Conservation (phyloP, 2,797 vertebrate species). For the Coregonus sp. region DNA sequence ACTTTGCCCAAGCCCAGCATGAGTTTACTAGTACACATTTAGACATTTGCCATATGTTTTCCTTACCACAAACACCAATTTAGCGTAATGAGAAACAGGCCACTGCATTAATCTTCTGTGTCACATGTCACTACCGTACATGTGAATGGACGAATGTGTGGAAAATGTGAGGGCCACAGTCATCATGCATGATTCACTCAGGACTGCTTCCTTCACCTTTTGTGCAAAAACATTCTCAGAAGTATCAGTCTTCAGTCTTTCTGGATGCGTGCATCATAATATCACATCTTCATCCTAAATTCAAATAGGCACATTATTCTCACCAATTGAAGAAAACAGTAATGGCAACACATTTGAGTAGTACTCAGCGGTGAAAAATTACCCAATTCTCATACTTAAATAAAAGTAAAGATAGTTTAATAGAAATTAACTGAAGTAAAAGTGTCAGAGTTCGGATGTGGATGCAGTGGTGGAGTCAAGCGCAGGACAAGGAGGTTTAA, state of each 20-base stretch:
- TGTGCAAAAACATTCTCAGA: not conserved
- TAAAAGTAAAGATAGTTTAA: no score
- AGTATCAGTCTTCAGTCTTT: constrained; percentile 1
- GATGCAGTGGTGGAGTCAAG: no score
- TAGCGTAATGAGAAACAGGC: constrained; percentile 57
- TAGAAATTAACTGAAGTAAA: no score
- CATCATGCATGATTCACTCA: not conserved
- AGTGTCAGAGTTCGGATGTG: no score
- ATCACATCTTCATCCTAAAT: not conserved
- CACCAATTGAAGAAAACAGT: not conserved
- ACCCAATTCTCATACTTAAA: no score
- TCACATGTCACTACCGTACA: constrained; percentile 33
- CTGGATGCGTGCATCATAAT: not conserved
- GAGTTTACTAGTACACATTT: constrained; percentile 37
- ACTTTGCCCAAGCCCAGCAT: constrained; percentile 24
- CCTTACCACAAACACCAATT: constrained; percentile 45
- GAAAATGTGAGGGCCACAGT: constrained; percentile 29
- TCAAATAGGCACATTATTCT: not conserved
- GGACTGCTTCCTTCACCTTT: no score
- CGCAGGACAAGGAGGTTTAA: no score
- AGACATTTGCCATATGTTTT: constrained; percentile 47
- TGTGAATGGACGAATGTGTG: constrained; percentile 29
- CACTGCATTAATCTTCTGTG: constrained; percentile 30
- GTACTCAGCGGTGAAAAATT: not conserved
- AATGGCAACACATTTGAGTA: not conserved